Base-by-base conservation (phyloP, 2,888 invertebrate genomes). In the Ernsta delagoae region DNA sequence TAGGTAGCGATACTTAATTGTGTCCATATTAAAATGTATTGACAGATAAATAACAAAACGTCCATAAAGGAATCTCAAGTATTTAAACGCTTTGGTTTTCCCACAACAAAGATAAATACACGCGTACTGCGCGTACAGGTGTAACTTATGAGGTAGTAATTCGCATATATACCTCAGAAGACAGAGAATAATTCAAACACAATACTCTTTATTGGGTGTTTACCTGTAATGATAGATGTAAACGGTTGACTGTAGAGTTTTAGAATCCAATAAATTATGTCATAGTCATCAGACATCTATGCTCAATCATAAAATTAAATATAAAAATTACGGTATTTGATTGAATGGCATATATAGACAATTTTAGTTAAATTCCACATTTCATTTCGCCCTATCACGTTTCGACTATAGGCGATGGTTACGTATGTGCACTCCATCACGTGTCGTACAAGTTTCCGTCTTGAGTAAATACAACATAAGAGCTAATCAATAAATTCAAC, bases 401-500 rank as follows among this genome's bases (percentile, higher is more conserved):
- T 39, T 39, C 39, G 7, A 39, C 3, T 24, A 24, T 24, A 24
- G 24, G 24, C 41, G 3, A 41, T 41, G 7, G 41, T 3, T 41
- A 41, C 41, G 39, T 3, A 39, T 9, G 9, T 41, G 9, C 5
- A n/a, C 4, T 5, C 45, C 4, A 45, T 45, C 45, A 45, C n/a
- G 45, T n/a, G n/a, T n/a, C n/a, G n/a, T n/a, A n/a, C 48, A 48
- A 12, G 12, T 3, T 12, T 12, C n/a, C 45, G n/a, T 45, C 11
- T 45, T 45, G n/a, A 5, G 45, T 45, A 45, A 45, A 45, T 48
- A 12, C 48, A n/a, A 61, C 12, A 1, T 6, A 6, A 53, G 16
- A 34, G 16, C 16, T 36, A 54, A 16, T 56, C 54, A 68, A 68
- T 68, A 45, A 67, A 68, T 61, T 61, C 36, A 56, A 60, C 45